These are phyloP conservation scores for Channallabes apus DNA, from an alignment of 2,797 vertebrate genomes.

Conservation along the genomic window DNA sequence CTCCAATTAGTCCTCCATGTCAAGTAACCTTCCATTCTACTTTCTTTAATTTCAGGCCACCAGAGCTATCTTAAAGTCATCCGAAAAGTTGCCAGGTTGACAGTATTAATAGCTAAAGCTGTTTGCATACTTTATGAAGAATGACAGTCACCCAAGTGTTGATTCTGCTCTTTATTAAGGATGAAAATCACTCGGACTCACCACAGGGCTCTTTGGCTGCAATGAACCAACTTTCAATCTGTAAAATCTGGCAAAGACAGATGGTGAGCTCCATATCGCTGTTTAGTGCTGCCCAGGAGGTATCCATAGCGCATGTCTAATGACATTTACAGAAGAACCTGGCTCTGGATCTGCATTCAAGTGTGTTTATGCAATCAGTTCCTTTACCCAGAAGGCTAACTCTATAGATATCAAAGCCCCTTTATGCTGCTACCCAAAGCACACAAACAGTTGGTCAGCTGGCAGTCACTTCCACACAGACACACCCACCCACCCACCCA, in stretches of 20 bases:
- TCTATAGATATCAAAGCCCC: not conserved
- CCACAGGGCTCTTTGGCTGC: not conserved
- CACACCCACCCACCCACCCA: no score
- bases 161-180: not conserved
- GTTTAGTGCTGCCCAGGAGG: not conserved
- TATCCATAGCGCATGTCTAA: not conserved
- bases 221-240: constrained; percentile 10
- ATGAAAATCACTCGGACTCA: not conserved
- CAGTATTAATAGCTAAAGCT: not conserved
- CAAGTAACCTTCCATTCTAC: not conserved
- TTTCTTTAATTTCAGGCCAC: not conserved
- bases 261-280: not conserved
- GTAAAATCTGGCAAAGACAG: constrained; percentile 8
- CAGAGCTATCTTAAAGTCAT: not conserved
- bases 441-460: not conserved
- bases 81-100: not conserved
- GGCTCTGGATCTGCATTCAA: not conserved
- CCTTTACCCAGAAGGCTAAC: not conserved
- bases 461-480: not conserved
- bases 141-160: not conserved
- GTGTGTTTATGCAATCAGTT: not conserved
- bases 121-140: not conserved
- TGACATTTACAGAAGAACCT: not conserved
- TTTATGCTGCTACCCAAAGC: not conserved
- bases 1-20: not conserved